Percentiles rank a stretch among this genome's conserved stretches.
phyloP scores from a whole-genome alignment of 2,888 invertebrate species.

The Plagiodera versicolora region DNA sequence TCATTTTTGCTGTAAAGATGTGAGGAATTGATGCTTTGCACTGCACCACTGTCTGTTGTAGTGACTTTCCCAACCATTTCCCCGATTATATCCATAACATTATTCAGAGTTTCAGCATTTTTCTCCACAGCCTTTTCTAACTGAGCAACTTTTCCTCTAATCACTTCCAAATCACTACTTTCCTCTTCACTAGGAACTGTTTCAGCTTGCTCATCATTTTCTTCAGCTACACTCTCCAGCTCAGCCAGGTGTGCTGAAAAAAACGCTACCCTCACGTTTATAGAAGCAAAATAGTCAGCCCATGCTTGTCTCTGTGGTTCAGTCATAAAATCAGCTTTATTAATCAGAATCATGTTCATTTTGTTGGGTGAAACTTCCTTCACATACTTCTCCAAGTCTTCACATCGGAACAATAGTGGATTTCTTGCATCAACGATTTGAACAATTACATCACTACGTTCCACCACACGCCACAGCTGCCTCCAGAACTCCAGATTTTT shows the following conservation, averaged over 20 bases:
- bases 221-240: conserved; percentile 40
- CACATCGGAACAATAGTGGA: conserved; percentile 84
- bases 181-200: conserved; percentile 18
- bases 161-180: conserved; percentile 23
- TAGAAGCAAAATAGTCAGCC: conserved; percentile 80
- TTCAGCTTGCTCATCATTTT: conserved; percentile 32
- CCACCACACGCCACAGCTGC: conserved; percentile 98
- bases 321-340: conserved; percentile 93
- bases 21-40: conserved; percentile 56
- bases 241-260: conserved; percentile 80
- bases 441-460: conserved; percentile 88
- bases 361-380: conserved; percentile 67
- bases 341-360: conserved; percentile 82
- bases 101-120: conserved; percentile 60
- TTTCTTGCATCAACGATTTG: conserved; percentile 96
- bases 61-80: conserved; percentile 43
- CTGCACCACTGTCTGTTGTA: conserved; percentile 20
- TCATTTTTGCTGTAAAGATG: conserved; percentile 68
- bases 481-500: conserved; percentile 98
- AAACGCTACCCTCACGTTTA: conserved; percentile 77
- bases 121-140: conserved; percentile 60
- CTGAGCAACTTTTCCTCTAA: conserved; percentile 58
- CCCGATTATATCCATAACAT: conserved; percentile 59
- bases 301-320: conserved; percentile 78
- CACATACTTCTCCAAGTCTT: conserved; percentile 87